A percentile compares a stretch with the other conserved stretches of the same genome.
phyloP scores from a whole-genome alignment of 2,113 vertebrate species.

The Sterrhoptilus dennistouni region DNA sequence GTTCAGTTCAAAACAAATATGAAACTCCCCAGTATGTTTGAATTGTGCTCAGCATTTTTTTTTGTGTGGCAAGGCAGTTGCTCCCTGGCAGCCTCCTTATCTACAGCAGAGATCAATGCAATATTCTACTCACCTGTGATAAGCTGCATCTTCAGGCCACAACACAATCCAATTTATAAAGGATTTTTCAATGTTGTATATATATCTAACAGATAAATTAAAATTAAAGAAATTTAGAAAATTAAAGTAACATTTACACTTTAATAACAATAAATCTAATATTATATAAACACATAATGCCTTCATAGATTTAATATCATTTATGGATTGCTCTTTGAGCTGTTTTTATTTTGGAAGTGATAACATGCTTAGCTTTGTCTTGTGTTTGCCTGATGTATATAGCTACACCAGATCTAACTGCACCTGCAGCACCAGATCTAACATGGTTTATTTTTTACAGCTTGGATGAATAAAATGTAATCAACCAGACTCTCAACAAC shows the following conservation, averaged over 20 bases:
- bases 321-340: not conserved
- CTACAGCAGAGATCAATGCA: slow-evolving; percentile 8
- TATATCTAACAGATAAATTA: not conserved
- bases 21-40: not conserved
- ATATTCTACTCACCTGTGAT: slow-evolving; percentile 1
- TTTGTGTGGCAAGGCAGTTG: slow-evolving; percentile 8
- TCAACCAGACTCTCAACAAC: not conserved
- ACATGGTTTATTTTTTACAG: not conserved
- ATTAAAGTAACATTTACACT: not conserved
- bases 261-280: not conserved
- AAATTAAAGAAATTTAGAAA: not conserved
- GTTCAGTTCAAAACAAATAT: not conserved
- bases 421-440: not conserved
- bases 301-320: not conserved
- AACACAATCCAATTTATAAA: not conserved
- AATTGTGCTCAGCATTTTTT: not conserved
- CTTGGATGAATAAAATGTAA: not conserved
- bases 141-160: not conserved
- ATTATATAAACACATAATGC: not conserved
- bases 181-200: not conserved
- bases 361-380: not conserved
- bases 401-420: not conserved
- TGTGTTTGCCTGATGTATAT: not conserved
- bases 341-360: not conserved
- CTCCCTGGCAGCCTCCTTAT: not conserved